phyloP scores from a whole-genome alignment of 1,140 invertebrate species.

The Orchestia grillus region DNA sequence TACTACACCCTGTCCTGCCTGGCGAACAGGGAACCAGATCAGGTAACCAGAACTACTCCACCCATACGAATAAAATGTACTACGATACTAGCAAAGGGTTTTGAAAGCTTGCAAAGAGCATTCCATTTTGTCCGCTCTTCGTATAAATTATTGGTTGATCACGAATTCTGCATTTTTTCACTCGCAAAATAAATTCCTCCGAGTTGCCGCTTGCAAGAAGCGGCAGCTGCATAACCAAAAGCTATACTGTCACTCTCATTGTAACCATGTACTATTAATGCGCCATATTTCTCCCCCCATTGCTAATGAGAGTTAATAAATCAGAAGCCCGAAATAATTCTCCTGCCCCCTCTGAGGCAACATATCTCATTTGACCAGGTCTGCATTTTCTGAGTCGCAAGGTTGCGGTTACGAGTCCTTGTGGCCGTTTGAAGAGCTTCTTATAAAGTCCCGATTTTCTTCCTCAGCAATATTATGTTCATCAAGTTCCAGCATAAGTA shows the following conservation, averaged over 20 bases:
- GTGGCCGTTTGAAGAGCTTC: not conserved
- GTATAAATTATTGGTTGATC: not conserved
- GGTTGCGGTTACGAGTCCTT: not conserved
- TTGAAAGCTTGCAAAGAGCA: not conserved
- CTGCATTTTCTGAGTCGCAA: not conserved
- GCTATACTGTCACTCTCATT: not conserved
- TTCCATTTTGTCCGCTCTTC: not conserved
- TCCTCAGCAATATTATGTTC: not conserved
- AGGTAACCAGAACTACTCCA: not conserved
- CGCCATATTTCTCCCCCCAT: not conserved
- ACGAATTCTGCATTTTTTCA: not conserved
- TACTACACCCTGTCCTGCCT: not conserved
- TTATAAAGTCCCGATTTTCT: not conserved
- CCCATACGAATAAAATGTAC: not conserved
- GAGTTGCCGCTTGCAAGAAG: not conserved
- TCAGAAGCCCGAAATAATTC: not conserved
- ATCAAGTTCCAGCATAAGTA: not conserved
- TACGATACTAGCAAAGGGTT: not conserved
- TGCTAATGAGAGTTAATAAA: not conserved
- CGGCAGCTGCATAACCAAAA: not conserved
- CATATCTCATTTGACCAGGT: not conserved
- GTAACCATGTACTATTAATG: constrained; percentile 9
- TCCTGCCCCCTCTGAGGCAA: not conserved
- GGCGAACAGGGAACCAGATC: not conserved
- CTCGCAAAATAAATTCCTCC: not conserved